Conservation (phyloP, 2,888 invertebrate genomes). For the Drosophila mimica region DNA sequence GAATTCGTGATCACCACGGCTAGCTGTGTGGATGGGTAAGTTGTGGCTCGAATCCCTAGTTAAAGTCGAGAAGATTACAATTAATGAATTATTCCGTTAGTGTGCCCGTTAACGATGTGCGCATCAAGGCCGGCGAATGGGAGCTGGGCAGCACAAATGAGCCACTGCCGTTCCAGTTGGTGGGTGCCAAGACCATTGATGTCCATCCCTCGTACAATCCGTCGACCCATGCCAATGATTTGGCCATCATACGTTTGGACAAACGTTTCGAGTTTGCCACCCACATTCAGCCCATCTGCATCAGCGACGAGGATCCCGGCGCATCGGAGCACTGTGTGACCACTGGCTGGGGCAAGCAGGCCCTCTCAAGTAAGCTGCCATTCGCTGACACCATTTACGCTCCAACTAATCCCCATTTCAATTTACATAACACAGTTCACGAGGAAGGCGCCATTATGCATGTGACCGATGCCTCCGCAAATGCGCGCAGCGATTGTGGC, state of each 20-base stretch:
- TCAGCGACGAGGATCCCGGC: slow-evolving; percentile 87
- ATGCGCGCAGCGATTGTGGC: slow-evolving; percentile 86
- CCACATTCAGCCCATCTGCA: slow-evolving; percentile 91
- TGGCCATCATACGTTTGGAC: slow-evolving; percentile 89
- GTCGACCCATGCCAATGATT: slow-evolving; percentile 88
- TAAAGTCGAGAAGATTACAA: background rate
- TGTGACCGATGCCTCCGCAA: slow-evolving; percentile 88
- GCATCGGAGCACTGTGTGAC: slow-evolving; percentile 88
- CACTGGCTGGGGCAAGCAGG: slow-evolving; percentile 93
- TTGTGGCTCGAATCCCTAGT: background rate
- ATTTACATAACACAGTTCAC: slow-evolving; percentile 87
- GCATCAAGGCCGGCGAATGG: slow-evolving; percentile 94
- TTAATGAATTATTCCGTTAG: slow-evolving; percentile 39
- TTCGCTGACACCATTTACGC: background rate
- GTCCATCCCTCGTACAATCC: slow-evolving; percentile 89
- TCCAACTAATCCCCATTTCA: background rate
- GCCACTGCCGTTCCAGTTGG: slow-evolving; percentile 91
- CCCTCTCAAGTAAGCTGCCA: slow-evolving; percentile 89
- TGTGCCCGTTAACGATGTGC: slow-evolving; percentile 86
- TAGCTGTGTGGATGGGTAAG: slow-evolving; percentile 92
- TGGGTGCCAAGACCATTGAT: slow-evolving; percentile 89
- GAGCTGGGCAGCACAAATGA: slow-evolving; percentile 92
- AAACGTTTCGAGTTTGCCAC: slow-evolving; percentile 88
- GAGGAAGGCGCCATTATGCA: slow-evolving; percentile 91
- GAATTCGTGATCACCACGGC: slow-evolving; percentile 92